Conservation (phyloP, 2,113 vertebrate species). For the Nanorana parkeri region DNA sequence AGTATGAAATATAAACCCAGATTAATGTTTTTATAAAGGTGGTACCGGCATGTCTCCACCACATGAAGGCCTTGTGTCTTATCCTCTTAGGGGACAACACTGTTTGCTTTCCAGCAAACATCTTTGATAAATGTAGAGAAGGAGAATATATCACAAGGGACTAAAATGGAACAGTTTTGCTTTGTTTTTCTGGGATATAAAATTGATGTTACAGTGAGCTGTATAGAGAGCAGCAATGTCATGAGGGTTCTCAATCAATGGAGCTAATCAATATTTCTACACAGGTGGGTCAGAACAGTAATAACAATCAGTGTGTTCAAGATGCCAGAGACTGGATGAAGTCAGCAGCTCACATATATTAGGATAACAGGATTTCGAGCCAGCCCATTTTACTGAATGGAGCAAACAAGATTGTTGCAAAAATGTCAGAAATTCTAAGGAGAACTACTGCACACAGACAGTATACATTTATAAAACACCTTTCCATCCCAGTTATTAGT, state of each 20-base stretch:
- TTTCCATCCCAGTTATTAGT: conserved; percentile 10
- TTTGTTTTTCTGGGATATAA: conserved; percentile 20
- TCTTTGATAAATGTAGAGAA: conserved; percentile 12
- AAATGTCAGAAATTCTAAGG: no score
- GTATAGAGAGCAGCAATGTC: conserved; percentile 30
- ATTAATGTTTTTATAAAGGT: background rate
- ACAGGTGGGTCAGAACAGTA: conserved; percentile 22
- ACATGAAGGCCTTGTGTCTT: background rate
- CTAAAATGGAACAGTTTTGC: background rate
- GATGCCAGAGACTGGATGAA: conserved; percentile 24
- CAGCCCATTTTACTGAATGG: conserved; percentile 17
- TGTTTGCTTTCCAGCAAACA: conserved; percentile 10
- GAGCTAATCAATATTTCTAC: conserved; percentile 20
- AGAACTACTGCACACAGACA: no score
- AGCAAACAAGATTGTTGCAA: background rate
- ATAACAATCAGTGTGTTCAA: conserved; percentile 3
- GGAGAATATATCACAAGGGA: background rate
- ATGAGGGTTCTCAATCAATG: conserved; percentile 38
- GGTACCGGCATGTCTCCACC: background rate
- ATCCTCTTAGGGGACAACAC: background rate
- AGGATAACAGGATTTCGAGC: background rate
- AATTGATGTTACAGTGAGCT: conserved; percentile 42
- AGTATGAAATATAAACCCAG: background rate
- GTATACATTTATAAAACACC: no score
- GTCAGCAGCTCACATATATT: background rate